Evolutionary conservation across 2,113 vertebrate genomes (phyloP).

Genomic region (Pygoscelis adeliae): DNA sequence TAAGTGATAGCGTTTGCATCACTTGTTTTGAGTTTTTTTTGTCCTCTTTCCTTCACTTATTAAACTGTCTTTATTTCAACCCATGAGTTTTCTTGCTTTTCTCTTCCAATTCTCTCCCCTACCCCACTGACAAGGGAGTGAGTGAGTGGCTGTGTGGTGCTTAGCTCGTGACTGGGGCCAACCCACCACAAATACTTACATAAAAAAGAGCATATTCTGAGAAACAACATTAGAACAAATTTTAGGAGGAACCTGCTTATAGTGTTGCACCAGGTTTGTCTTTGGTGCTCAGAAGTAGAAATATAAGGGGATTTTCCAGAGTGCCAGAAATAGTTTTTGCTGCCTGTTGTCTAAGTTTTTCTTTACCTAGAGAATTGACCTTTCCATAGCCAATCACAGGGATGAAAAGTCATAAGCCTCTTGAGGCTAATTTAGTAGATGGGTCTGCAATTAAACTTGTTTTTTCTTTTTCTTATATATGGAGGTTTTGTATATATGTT

Average conservation of each 20-base stretch:
- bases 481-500: background rate
- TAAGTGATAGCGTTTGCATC: background rate
- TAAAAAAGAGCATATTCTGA: background rate
- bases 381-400: background rate
- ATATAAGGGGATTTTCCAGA: background rate
- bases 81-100: background rate
- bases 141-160: background rate
- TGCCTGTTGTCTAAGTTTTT: background rate
- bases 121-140: too few relatives aligned
- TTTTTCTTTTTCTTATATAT: background rate
- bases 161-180: background rate
- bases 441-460: background rate
- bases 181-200: background rate
- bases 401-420: fast-evolving
- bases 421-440: background rate
- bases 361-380: background rate
- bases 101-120: background rate
- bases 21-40: background rate
- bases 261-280: background rate
- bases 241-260: background rate
- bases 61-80: background rate
- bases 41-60: background rate
- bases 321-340: background rate
- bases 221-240: background rate
- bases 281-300: background rate